Evolutionary conservation across 1,140 invertebrate genomes (phyloP), one percentile per base, ranked within the genome.

Genomic region (Lordiphosa collinella): DNA sequence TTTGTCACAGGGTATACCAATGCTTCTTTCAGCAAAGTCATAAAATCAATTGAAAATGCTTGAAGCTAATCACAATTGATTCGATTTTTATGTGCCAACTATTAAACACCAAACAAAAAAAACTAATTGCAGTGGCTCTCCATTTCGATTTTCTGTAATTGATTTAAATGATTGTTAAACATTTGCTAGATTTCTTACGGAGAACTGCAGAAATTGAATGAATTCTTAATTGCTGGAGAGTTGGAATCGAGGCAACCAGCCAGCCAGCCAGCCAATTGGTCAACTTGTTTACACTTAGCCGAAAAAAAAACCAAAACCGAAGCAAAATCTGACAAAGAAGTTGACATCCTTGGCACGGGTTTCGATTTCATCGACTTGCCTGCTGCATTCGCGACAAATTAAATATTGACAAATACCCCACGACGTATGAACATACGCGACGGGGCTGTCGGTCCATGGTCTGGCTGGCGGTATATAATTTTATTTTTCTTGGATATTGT

Each of bases 301-400:
- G n/a, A 51, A 51, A 51, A 47, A 7, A 32, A 16, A 47, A 32
- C 32, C 32, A 13, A 46, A 36, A 16, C 29, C 1, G 13, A 16
- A 36, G 22, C 18, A 18, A 41, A 25, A 12, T 25, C 36, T 60
- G 37, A 57, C 46, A 52, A 76, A 82, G 78, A 84, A 82, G 78
- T 82, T 82, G 78, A 82, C 72, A 84, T 84, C 78, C 78, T 82
- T 82, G 78, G 72, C 64, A 79, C 57, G 46, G 40, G 74, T 59
- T 68, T 76, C 52, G 40, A 51, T 72, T 78, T 59, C 47, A 62
- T 41, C 56, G 41, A 14, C n/a, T 61, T 76, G 47, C 29, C 47
- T 34, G 11, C 13, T 13, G 18, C 31, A 25, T 56, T 57, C 52
- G 37, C 31, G n/a, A 14, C 56, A 61, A 75, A 76, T 72, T 68